A percentile compares a stretch with the other conserved stretches of the same genome.
phyloP scores from a whole-genome alignment of 2,888 invertebrate species.

The Melieria picta region DNA sequence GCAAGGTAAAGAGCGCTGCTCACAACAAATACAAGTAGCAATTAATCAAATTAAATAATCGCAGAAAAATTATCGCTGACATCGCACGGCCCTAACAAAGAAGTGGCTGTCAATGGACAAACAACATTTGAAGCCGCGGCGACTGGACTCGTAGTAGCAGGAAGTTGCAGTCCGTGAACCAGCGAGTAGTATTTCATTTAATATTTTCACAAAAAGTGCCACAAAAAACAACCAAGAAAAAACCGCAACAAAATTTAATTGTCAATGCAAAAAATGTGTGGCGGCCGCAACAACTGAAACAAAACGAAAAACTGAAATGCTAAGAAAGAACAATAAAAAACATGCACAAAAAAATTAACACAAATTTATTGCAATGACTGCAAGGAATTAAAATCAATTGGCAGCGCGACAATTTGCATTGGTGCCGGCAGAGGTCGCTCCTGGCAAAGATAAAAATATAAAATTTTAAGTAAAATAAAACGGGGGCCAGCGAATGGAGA shows the following conservation, averaged over 20 bases:
- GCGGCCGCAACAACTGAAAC: neutral
- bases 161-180: too few relatives aligned
- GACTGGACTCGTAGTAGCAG: too few relatives aligned
- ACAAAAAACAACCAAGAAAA: conserved; percentile 1
- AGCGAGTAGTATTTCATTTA: too few relatives aligned
- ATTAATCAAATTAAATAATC: conserved; percentile 20
- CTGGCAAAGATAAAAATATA: conserved; percentile 8
- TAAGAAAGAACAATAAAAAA: conserved; percentile 6
- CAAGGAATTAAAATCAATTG: conserved; percentile 48
- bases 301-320: neutral
- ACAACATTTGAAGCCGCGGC: too few relatives aligned
- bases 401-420: conserved; percentile 45
- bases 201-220: neutral
- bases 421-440: conserved; percentile 35
- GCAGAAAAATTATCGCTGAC: conserved; percentile 12
- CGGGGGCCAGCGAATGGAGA: neutral
- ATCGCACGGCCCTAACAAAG: neutral
- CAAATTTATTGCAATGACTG: conserved; percentile 29
- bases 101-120: too few relatives aligned
- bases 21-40: conserved; percentile 3
- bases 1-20: too few relatives aligned
- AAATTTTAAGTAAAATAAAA: neutral
- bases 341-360: conserved; percentile 6
- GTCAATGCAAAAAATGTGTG: neutral
- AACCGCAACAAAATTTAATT: neutral